A percentile compares a stretch with the other conserved stretches of the same genome.
These are phyloP conservation scores for Struthidea cinerea DNA, from an alignment of 2,113 vertebrate genomes.

Conservation along the genomic window DNA sequence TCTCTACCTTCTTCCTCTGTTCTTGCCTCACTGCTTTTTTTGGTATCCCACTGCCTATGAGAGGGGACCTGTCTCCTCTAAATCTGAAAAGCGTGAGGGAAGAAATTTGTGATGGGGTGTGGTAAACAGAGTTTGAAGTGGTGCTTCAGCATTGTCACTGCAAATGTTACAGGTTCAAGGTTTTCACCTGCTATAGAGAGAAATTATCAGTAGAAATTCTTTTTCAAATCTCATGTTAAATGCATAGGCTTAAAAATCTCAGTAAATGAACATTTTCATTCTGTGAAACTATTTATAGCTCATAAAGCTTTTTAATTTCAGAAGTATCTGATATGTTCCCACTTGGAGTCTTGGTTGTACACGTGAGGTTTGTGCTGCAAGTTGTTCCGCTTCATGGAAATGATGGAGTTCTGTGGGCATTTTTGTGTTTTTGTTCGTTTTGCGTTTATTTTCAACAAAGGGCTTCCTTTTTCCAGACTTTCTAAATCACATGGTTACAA, in stretches of 20 bases:
- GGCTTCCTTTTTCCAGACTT: neutral
- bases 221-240: neutral
- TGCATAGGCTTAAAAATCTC: neutral
- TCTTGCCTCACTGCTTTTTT: neutral
- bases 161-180: neutral
- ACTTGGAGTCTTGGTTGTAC: neutral
- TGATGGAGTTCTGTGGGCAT: neutral
- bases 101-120: neutral
- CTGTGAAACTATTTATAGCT: neutral
- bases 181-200: neutral
- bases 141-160: neutral
- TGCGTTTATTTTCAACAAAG: neutral
- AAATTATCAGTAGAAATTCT: neutral
- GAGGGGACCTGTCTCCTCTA: neutral
- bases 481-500: neutral
- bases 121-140: neutral
- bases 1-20: neutral
- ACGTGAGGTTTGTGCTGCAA: neutral
- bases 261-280: neutral
- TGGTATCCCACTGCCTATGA: neutral
- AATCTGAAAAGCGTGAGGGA: neutral
- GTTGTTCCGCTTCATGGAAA: neutral
- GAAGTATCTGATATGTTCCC: neutral
- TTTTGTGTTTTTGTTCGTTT: neutral
- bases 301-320: neutral